Evolutionary conservation across 2,113 vertebrate genomes (phyloP).

Genomic region (Rhinolophus ferrumequinum): DNA sequence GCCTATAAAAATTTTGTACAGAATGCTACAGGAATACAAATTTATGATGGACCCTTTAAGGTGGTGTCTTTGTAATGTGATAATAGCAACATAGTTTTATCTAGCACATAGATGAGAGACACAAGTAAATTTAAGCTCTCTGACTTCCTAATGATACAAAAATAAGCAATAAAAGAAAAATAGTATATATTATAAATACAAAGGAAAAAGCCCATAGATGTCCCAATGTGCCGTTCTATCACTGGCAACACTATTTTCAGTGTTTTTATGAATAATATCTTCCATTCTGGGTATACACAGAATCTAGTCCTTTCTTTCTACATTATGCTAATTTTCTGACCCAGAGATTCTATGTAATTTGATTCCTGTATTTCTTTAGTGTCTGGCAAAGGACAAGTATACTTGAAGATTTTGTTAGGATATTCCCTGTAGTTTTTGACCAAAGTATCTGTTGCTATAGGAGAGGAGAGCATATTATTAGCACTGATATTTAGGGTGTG

Average conservation of each 20-base stretch:
- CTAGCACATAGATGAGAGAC: not conserved
- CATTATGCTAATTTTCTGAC: not conserved
- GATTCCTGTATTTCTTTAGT: not conserved
- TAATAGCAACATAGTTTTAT: not conserved
- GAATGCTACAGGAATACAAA: not conserved
- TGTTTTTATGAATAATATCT: not conserved
- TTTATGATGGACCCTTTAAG: not conserved
- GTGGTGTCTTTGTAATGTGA: not conserved
- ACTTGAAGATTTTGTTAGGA: slow-evolving; percentile 14
- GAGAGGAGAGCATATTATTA: not conserved
- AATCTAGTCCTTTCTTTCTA: not conserved
- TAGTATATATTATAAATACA: not conserved
- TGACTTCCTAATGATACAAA: not conserved
- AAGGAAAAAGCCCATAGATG: not conserved
- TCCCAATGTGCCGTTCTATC: not conserved
- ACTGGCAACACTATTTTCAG: not conserved
- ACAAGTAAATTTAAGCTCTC: not conserved
- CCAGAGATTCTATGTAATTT: not conserved
- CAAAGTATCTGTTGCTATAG: not conserved
- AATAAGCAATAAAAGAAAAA: not conserved
- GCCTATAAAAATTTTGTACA: not conserved
- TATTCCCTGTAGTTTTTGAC: slow-evolving; percentile 13
- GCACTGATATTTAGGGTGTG: not conserved
- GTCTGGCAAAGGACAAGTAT: not conserved
- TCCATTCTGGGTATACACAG: not conserved